A percentile compares a stretch with the other conserved stretches of the same genome.
Evolutionary conservation across 1,140 invertebrate genomes (phyloP).

Genomic region (Hyphantria cunea): DNA sequence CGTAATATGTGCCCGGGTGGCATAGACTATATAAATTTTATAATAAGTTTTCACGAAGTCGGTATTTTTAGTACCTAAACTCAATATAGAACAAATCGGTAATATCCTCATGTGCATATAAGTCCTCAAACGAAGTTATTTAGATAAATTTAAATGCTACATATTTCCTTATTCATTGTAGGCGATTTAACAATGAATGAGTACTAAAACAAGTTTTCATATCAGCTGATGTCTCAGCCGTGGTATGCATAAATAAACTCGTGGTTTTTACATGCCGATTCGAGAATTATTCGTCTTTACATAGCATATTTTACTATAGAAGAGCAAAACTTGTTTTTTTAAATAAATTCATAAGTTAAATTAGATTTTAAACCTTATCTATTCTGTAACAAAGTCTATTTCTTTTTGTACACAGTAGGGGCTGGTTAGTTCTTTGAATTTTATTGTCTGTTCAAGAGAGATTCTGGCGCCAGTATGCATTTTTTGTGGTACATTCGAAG

Average conservation of each 20-base stretch:
- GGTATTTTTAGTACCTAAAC: no score
- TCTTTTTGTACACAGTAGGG: neutral
- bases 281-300: constrained; percentile 46
- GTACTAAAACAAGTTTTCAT: constrained; percentile 57
- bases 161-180: constrained; percentile 14
- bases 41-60: no score
- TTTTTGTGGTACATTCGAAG: neutral
- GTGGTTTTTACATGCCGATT: constrained; percentile 42
- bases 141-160: no score
- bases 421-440: constrained; percentile 24
- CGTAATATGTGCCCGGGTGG: no score
- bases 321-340: constrained; percentile 35
- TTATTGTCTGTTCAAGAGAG: constrained; percentile 22
- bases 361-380: constrained; percentile 21
- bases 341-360: constrained; percentile 8
- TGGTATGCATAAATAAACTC: constrained; percentile 61
- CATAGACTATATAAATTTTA: no score
- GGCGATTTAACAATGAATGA: constrained; percentile 57
- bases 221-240: constrained; percentile 65
- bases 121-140: no score
- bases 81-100: no score
- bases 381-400: neutral
- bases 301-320: constrained; percentile 35
- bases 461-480: constrained; percentile 21
- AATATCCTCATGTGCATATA: no score